Conservation (phyloP, 1,140 invertebrate genomes). For the Pachypeltis micranthus region DNA sequence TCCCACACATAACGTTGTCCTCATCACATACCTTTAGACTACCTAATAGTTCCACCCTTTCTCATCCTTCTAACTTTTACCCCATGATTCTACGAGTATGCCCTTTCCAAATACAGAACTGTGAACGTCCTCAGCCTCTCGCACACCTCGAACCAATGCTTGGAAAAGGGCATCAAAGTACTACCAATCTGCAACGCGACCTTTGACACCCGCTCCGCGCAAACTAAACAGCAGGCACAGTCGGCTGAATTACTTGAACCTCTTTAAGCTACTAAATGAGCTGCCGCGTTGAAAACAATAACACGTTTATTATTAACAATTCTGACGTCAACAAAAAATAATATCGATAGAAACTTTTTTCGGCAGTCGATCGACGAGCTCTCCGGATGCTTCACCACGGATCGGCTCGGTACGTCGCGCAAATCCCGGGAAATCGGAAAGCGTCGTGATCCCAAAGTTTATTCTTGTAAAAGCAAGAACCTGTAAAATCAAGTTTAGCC, state of each 20-base stretch:
- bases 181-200: too few relatives aligned
- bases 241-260: background rate
- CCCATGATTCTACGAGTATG: too few relatives aligned
- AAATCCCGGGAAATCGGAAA: background rate
- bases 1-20: too few relatives aligned
- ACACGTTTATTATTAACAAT: constrained; percentile 1
- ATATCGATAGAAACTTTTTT: background rate
- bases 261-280: background rate
- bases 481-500: constrained; percentile 1
- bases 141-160: too few relatives aligned
- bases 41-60: too few relatives aligned
- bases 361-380: background rate
- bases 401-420: background rate
- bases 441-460: background rate
- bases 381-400: background rate
- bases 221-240: too few relatives aligned
- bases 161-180: too few relatives aligned
- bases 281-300: constrained; percentile 1
- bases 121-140: too few relatives aligned
- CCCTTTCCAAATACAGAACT: too few relatives aligned
- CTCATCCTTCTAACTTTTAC: too few relatives aligned
- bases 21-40: too few relatives aligned
- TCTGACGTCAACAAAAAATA: background rate
- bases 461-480: constrained; percentile 4
- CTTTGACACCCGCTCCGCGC: too few relatives aligned